Percentiles rank a stretch among this genome's conserved stretches.
These are phyloP conservation scores for Falco novaeseelandiae DNA, from an alignment of 2,797 vertebrate species.

Conservation along the genomic window DNA sequence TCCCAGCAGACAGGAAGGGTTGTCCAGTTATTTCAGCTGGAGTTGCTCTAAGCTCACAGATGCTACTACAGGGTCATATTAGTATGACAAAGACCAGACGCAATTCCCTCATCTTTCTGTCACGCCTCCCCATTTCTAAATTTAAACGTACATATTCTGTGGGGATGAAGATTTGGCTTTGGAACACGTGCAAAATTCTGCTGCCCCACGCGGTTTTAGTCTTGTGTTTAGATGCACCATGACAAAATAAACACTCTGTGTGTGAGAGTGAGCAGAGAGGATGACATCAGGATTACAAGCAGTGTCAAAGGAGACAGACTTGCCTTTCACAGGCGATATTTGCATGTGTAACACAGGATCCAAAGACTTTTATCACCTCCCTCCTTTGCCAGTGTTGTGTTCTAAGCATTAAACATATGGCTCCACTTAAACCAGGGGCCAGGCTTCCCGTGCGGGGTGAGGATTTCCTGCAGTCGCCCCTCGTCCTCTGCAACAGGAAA, in stretches of 20 bases:
- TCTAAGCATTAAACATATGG: constrained; percentile 28
- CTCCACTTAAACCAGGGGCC: constrained; percentile 41
- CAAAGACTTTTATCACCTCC: constrained; percentile 8
- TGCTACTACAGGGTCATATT: neutral
- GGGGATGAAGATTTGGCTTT: constrained; percentile 25
- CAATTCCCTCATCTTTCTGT: constrained; percentile 34
- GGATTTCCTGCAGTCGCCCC: neutral
- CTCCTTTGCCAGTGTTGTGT: neutral
- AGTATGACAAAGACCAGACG: constrained; percentile 37
- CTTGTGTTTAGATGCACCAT: constrained; percentile 1
- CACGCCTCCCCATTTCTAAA: constrained; percentile 5
- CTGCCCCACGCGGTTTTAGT: neutral
- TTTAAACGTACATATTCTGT: neutral
- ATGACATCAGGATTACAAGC: constrained; percentile 64
- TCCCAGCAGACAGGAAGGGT: neutral
- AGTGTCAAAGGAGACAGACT: constrained; percentile 55
- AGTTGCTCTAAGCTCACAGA: constrained; percentile 7
- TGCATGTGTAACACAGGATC: constrained; percentile 40
- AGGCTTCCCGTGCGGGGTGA: neutral
- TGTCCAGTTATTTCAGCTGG: constrained; percentile 41
- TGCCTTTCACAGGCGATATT: constrained; percentile 36
- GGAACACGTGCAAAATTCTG: neutral
- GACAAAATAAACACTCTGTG: constrained; percentile 46
- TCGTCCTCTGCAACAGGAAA: neutral
- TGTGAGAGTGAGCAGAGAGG: neutral